Evolutionary conservation across 2,888 invertebrate genomes (phyloP), one percentile per base, ranked within the genome.

Genomic region (Nudaria mundana): DNA sequence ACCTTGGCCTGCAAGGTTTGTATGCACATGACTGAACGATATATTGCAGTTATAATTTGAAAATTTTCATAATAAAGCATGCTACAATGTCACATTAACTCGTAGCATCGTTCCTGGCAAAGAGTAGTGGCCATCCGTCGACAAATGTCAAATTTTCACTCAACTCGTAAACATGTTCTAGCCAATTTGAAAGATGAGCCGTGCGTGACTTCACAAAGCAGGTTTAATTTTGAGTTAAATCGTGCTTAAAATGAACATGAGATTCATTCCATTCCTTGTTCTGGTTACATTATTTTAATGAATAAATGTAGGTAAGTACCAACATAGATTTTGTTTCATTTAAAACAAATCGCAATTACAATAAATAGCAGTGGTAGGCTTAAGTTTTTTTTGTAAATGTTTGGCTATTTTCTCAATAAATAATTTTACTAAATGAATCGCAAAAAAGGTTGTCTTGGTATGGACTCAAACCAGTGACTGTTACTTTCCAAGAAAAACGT

Each of bases 1-100:
- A 52, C 80, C 80, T 79, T 81, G 79, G 74, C 72, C 67, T 47
- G 58, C 60, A 54, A 66, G 67, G 66, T 72, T 74, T 63, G 48
- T 51, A 63, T 71, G 64, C 62, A 62, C 49, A 48, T 48, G 42
- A 55, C 58, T 61, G 63, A 72, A 56, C 71, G 71, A 75, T 67
- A 66, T 71, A 77, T 66, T 68, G 52, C 51, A 57, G 53, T 57
- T 65, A 71, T 71, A 69, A 71, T 70, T 74, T 35, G 49, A 52
- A 50, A 46, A 39, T 46, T 59, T 51, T 58, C 50, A 65, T 64
- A 64, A 73, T 72, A 69, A 67, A 71, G 64, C 63, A 56, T 48
- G 60, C 55, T 59, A 55, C 64, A 65, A 65, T 71, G 66, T 71
- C 71, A 67, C 54, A 55, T 62, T 52, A 40, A 43, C 39, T n/a